Conservation (phyloP, 2,888 invertebrate genomes). For the Aspidiotus destructor region DNA sequence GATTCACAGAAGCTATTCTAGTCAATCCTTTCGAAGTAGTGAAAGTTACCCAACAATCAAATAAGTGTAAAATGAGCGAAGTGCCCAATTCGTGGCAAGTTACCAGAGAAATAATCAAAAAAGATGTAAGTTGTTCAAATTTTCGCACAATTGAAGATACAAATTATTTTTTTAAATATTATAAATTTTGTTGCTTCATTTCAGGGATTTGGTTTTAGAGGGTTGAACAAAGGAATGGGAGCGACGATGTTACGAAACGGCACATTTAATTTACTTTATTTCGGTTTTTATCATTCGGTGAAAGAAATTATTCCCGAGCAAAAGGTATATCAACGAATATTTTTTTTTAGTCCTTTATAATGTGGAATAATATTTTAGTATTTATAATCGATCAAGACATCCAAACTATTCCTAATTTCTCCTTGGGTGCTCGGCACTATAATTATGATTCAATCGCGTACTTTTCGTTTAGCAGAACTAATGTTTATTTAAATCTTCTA, state of each 20-base stretch:
- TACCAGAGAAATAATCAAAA: conserved; percentile 65
- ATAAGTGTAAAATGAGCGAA: conserved; percentile 54
- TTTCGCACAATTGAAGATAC: not conserved
- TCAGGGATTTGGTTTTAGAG: conserved; percentile 67
- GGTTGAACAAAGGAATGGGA: conserved; percentile 77
- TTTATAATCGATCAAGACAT: not conserved
- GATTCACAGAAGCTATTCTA: conserved; percentile 80
- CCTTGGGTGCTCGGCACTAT: too few species aligned
- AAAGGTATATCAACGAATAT: conserved; percentile 45
- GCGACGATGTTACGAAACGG: conserved; percentile 85
- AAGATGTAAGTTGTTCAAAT: conserved; percentile 42
- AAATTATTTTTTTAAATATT: not conserved
- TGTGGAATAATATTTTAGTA: too few species aligned
- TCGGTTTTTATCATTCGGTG: conserved; percentile 88
- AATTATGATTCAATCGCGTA: too few species aligned
- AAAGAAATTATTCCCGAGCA: conserved; percentile 62
- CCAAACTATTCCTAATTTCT: too few species aligned
- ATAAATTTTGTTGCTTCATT: not conserved
- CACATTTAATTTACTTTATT: conserved; percentile 86
- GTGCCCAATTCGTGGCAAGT: conserved; percentile 67
- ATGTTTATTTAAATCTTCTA: conserved; percentile 38
- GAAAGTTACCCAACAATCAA: conserved; percentile 78
- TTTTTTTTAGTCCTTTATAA: too few species aligned
- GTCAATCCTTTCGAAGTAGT: conserved; percentile 94
- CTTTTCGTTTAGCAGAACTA: too few species aligned